phyloP scores from a whole-genome alignment of 2,113 vertebrate genomes.

The Gallinago media region DNA sequence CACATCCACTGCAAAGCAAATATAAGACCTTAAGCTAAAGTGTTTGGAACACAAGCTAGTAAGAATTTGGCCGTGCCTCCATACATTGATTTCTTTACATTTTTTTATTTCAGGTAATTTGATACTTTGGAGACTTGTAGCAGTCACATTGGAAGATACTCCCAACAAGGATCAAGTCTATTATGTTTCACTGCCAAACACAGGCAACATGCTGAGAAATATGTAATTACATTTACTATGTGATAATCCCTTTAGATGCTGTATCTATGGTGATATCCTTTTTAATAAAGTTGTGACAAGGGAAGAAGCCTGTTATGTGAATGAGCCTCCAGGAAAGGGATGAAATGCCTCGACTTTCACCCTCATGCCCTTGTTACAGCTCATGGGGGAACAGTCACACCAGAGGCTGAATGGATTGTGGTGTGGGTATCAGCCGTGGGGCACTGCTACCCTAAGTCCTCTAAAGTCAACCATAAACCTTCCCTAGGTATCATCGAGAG shows the following conservation, averaged over 20 bases:
- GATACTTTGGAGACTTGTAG: background rate
- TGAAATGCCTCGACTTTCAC: background rate
- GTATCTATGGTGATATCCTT: background rate
- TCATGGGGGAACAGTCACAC: background rate
- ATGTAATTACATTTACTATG: constrained; percentile 28
- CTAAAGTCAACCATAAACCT: background rate
- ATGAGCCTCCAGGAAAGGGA: background rate
- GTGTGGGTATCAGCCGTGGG: background rate
- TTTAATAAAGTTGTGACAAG: background rate
- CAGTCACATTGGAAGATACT: background rate
- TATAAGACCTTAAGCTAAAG: background rate
- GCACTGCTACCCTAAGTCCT: background rate
- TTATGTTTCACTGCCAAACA: background rate
- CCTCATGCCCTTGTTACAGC: background rate
- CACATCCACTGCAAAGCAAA: background rate
- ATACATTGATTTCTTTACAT: background rate
- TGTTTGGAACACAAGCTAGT: background rate
- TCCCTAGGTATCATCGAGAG: background rate
- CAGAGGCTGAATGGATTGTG: background rate
- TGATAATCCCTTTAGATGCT: constrained; percentile 17
- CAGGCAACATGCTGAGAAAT: constrained; percentile 7
- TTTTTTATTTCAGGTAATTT: background rate
- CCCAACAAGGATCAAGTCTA: background rate
- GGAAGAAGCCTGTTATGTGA: background rate
- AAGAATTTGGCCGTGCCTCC: background rate